These are phyloP conservation scores for Leucophenga varia DNA, from an alignment of 1,140 invertebrate genomes.

Conservation along the genomic window DNA sequence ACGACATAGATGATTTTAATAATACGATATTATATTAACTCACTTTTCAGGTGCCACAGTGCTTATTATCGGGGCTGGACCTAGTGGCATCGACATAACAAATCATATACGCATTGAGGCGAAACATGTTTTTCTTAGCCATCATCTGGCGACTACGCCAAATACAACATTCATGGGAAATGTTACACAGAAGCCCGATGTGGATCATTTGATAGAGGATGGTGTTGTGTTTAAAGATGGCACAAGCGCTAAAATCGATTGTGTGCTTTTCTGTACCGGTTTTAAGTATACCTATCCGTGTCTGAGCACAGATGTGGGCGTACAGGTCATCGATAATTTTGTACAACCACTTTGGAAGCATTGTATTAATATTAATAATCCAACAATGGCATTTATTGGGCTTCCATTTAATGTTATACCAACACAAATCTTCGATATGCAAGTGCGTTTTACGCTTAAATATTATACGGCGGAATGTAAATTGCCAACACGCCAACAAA, in stretches of 20 bases:
- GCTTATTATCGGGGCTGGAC: slow-evolving; percentile 80
- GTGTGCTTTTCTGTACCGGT: slow-evolving; percentile 81
- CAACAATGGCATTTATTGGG: slow-evolving; percentile 79
- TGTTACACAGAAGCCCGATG: slow-evolving; percentile 67
- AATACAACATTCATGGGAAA: slow-evolving; percentile 67
- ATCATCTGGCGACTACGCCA: slow-evolving; percentile 64
- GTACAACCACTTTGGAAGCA: slow-evolving; percentile 88
- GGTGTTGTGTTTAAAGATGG: slow-evolving; percentile 66
- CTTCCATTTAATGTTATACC: slow-evolving; percentile 78
- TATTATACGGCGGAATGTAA: slow-evolving; percentile 65
- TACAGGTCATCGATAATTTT: slow-evolving; percentile 74
- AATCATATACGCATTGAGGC: slow-evolving; percentile 72
- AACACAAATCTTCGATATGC: slow-evolving; percentile 83
- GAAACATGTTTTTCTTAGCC: slow-evolving; percentile 67
- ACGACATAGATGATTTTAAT: too few species aligned
- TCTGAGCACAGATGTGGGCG: slow-evolving; percentile 68
- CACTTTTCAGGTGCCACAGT: slow-evolving; percentile 59
- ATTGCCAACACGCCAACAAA: slow-evolving; percentile 68
- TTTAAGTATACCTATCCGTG: slow-evolving; percentile 83
- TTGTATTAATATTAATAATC: slow-evolving; percentile 76
- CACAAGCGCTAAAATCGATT: slow-evolving; percentile 64
- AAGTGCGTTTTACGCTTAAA: slow-evolving; percentile 73
- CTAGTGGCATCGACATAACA: slow-evolving; percentile 86
- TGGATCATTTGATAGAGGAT: slow-evolving; percentile 60
- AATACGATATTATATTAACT: too few species aligned